phyloP scores from a whole-genome alignment of 2,888 invertebrate species.

The Amblyjoppa fuscipennis region DNA sequence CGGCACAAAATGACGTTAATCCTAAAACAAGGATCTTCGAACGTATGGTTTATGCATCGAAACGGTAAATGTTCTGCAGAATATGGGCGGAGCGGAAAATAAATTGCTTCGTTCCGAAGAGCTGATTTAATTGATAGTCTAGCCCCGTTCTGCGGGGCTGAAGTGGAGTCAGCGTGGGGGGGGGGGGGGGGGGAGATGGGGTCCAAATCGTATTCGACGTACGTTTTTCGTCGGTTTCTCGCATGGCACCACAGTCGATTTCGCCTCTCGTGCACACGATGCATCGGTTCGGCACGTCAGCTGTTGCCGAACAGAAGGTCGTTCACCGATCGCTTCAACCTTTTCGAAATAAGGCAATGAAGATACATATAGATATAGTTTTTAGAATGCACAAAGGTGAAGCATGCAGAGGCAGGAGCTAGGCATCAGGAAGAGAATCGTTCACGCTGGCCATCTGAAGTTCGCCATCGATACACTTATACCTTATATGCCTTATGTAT shows the following conservation, averaged over 20 bases:
- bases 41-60: conserved; percentile 1
- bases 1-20: too few species aligned
- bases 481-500: too few species aligned
- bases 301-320: conserved; percentile 66
- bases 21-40: too few species aligned
- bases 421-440: conserved; percentile 33
- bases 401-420: conserved; percentile 32
- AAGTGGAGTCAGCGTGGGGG: not conserved
- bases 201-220: conserved; percentile 52
- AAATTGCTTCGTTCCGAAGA: conserved; percentile 60
- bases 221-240: conserved; percentile 42
- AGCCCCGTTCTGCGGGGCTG: conserved; percentile 13
- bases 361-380: not conserved
- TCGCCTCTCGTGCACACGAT: conserved; percentile 6
- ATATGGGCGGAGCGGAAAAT: conserved; percentile 32
- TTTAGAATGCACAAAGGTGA: conserved; percentile 49
- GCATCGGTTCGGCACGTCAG: conserved; percentile 59
- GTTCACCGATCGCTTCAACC: conserved; percentile 66
- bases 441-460: conserved; percentile 62
- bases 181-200: conserved; percentile 16
- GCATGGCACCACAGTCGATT: not conserved
- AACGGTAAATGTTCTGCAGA: conserved; percentile 52
- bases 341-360: conserved; percentile 21
- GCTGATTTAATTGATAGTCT: conserved; percentile 66
- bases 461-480: conserved; percentile 12